These are phyloP conservation scores for Sussaba pulchella DNA, from an alignment of 2,888 invertebrate species.

Conservation along the genomic window DNA sequence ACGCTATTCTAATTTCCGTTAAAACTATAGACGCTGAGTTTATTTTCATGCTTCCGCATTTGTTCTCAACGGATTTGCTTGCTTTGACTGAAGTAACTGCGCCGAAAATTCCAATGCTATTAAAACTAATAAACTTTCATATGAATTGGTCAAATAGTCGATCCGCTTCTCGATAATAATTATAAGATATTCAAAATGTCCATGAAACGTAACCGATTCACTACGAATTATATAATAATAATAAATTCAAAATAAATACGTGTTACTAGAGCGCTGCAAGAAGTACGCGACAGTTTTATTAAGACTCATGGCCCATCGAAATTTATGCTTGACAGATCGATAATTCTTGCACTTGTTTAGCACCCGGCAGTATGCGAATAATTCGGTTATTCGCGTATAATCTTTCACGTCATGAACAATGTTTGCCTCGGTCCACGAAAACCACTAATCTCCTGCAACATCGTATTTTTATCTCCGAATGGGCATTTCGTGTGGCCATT, in stretches of 20 bases:
- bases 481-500: conserved; percentile 42
- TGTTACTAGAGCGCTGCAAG: no score
- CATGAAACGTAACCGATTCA: no score
- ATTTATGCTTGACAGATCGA: not conserved
- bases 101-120: no score
- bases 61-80: no score
- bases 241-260: no score
- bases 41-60: no score
- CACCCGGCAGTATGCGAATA: not conserved
- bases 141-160: no score
- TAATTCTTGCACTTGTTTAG: not conserved
- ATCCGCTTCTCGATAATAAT: no score
- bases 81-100: no score
- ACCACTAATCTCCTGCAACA: conserved; percentile 51
- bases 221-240: no score
- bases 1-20: not conserved
- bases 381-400: conserved; percentile 16
- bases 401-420: conserved; percentile 30
- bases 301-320: not conserved
- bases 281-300: not conserved
- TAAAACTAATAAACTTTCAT: no score
- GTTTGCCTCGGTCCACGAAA: conserved; percentile 21
- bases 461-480: conserved; percentile 45
- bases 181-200: no score
- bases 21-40: not conserved